A percentile compares a stretch with the other conserved stretches of the same genome.
Evolutionary conservation across 2,888 invertebrate species (phyloP).

Genomic region (Amphipyra berbera): DNA sequence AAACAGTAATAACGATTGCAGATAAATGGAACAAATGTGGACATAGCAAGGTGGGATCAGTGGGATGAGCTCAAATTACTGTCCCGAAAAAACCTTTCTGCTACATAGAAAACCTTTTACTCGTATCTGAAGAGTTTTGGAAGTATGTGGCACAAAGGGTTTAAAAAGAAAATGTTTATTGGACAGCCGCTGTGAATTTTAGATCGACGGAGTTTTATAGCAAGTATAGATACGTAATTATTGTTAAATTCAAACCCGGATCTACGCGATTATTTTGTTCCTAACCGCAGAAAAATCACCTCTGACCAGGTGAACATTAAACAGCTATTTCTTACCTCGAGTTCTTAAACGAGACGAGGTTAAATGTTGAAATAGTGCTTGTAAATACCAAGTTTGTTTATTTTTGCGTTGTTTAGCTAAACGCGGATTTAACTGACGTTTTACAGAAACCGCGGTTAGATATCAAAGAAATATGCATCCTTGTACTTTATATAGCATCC

Average conservation of each 20-base stretch:
- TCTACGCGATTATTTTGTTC: slow-evolving; percentile 1
- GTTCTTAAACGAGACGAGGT: slow-evolving; percentile 19
- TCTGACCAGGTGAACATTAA: slow-evolving; percentile 2
- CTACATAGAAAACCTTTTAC: slow-evolving; percentile 68
- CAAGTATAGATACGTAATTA: neutral
- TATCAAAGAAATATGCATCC: slow-evolving; percentile 10
- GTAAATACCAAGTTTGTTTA: slow-evolving; percentile 39
- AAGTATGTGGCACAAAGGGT: slow-evolving; percentile 29
- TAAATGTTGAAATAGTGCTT: slow-evolving; percentile 17
- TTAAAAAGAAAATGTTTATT: slow-evolving; percentile 43
- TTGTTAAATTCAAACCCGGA: neutral
- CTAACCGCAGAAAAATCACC: neutral
- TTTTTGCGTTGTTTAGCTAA: slow-evolving; percentile 21
- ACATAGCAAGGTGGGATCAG: slow-evolving; percentile 46
- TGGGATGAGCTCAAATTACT: slow-evolving; percentile 51
- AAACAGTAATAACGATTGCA: slow-evolving; percentile 65
- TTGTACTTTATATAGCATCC: neutral
- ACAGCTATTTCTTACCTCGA: slow-evolving; percentile 8
- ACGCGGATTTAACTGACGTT: slow-evolving; percentile 7
- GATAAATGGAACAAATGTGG: slow-evolving; percentile 67
- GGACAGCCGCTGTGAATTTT: neutral
- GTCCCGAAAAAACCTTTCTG: slow-evolving; percentile 61
- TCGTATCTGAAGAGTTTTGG: slow-evolving; percentile 33
- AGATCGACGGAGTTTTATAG: neutral
- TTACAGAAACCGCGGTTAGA: slow-evolving; percentile 22